A percentile compares a stretch with the other conserved stretches of the same genome.
Conservation (phyloP, 2,797 vertebrate species). For the Characodon lateralis region DNA sequence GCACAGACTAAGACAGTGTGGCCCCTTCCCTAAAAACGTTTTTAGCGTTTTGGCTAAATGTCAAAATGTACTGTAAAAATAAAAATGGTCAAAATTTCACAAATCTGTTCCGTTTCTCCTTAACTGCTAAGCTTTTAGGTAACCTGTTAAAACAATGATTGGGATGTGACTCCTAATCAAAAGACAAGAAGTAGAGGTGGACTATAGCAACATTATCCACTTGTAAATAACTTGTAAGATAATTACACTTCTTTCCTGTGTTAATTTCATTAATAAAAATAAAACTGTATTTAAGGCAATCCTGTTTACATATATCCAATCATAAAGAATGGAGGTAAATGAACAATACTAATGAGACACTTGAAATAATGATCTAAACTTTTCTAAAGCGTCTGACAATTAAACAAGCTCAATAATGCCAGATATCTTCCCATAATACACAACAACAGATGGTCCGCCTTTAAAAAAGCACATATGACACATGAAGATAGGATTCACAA, state of each 20-base stretch:
- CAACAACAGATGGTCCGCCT: not conserved
- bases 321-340: too few species aligned
- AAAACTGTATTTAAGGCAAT: not conserved
- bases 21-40: not conserved
- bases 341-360: not conserved
- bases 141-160: too few species aligned
- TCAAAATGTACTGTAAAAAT: not conserved
- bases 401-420: constrained; percentile 5
- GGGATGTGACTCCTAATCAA: too few species aligned
- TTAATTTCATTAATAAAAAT: too few species aligned
- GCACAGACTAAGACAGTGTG: too few species aligned
- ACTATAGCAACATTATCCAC: not conserved
- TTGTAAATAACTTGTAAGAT: not conserved
- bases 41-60: not conserved
- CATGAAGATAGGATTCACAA: constrained; percentile 13
- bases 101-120: not conserved
- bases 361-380: not conserved
- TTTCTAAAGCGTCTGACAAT: not conserved
- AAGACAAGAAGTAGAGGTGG: not conserved
- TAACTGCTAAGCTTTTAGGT: too few species aligned
- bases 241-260: not conserved
- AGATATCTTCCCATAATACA: not conserved
- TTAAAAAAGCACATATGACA: constrained; percentile 13
- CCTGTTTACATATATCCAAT: not conserved
- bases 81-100: too few species aligned